Evolutionary conservation across 1,140 invertebrate species (phyloP), one percentile per base, ranked within the genome.

Genomic region (Drosophila aff.): DNA sequence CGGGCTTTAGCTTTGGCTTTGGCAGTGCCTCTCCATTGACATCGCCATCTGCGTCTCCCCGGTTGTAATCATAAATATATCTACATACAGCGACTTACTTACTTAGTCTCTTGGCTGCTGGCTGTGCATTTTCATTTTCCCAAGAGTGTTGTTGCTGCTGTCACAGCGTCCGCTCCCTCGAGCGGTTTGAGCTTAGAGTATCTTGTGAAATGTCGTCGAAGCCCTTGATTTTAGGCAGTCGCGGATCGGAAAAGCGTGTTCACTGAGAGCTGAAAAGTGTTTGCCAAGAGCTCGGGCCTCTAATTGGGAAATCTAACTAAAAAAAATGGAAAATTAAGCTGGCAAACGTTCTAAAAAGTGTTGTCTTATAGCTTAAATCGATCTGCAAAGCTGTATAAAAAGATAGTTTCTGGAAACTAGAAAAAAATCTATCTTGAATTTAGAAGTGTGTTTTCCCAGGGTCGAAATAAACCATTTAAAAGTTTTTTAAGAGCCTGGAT

Each of bases 111-210:
- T 55, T 55, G 41, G 13, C 36, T 38, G 66, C 46, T 38, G 64
- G 79, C 68, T 76, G 82, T 87, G 85, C 81, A 89, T 87, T 87
- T 89, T 87, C 84, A 84, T 89, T 87, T 87, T 87, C 84, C 84
- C 84, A 89, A 87, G 84, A 80, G 83, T 75, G 66, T 71, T 68
- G 66, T 86, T 72, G 49, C 31, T 57, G 66, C 31, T 68, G 66
- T 76, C 36, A 44, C 65, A 58, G 53, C 49, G 33, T 57, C 16
- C 33, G 58, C 23, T 60, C 64, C 50, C 64, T 33, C 55, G 31
- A 21, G 41, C 15, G 43, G 44, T 40, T 58, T 40, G 8, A n/a
- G 36, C 41, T 26, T 43, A 8, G 57, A 41, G 75, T 69, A 41
- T 63, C 76, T 89, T 76, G 82, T 90, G 86, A 81, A 91, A 83